These are phyloP conservation scores for Meteorus colon DNA, from an alignment of 2,888 invertebrate species.

Conservation along the genomic window DNA sequence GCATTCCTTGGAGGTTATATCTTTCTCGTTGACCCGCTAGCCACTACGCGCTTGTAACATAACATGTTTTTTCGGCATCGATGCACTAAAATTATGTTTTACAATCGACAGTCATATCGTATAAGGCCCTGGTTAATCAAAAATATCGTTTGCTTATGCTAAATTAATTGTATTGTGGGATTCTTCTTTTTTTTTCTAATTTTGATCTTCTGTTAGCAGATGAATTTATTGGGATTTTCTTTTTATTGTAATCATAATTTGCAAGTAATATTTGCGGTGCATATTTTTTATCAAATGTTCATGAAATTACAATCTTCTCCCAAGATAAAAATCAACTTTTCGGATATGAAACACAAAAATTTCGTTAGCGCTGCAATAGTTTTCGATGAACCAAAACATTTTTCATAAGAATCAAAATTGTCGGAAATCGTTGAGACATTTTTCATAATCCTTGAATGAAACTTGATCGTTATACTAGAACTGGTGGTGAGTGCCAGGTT, in stretches of 20 bases:
- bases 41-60: slow-evolving; percentile 59
- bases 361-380: neutral
- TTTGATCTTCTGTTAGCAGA: too few species aligned
- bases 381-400: neutral
- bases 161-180: too few species aligned
- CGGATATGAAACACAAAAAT: neutral
- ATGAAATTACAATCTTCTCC: too few species aligned
- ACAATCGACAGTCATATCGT: slow-evolving; percentile 39
- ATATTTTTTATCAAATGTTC: too few species aligned
- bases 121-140: neutral
- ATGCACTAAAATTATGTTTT: neutral
- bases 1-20: slow-evolving; percentile 5
- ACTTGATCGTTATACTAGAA: slow-evolving; percentile 44
- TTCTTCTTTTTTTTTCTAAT: too few species aligned
- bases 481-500: slow-evolving; percentile 59
- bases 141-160: too few species aligned
- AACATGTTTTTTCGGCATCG: slow-evolving; percentile 59
- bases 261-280: too few species aligned
- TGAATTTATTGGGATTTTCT: too few species aligned
- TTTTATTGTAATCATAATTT: too few species aligned
- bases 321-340: too few species aligned
- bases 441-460: slow-evolving; percentile 39
- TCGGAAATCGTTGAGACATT: slow-evolving; percentile 31
- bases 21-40: neutral
- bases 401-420: neutral